These are phyloP conservation scores for Pseudococcus viburni DNA, from an alignment of 2,888 invertebrate species.

Conservation along the genomic window DNA sequence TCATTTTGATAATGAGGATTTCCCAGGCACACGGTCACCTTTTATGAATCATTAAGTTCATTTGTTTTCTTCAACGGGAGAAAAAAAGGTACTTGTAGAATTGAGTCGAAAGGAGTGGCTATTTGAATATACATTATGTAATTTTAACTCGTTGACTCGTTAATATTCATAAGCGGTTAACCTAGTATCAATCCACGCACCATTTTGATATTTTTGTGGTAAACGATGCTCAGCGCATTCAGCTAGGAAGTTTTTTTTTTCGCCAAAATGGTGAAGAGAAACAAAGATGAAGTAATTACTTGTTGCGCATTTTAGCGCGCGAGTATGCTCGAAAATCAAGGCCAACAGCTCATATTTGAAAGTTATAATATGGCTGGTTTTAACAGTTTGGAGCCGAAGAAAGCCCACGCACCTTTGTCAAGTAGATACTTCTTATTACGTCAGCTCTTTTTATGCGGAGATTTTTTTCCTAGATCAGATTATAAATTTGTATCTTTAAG, in stretches of 20 bases:
- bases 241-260: slow-evolving; percentile 42
- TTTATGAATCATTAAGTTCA: slow-evolving; percentile 38
- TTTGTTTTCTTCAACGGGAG: slow-evolving; percentile 35
- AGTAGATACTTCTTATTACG: slow-evolving; percentile 58
- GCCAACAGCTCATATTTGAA: slow-evolving; percentile 50
- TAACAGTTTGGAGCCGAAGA: slow-evolving; percentile 33
- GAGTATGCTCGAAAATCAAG: slow-evolving; percentile 42
- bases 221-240: slow-evolving; percentile 30
- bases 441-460: slow-evolving; percentile 56
- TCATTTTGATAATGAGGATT: slow-evolving; percentile 40
- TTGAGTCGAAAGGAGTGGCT: slow-evolving; percentile 29
- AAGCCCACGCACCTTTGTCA: slow-evolving; percentile 61
- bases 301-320: slow-evolving; percentile 48
- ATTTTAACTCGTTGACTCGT: slow-evolving; percentile 34
- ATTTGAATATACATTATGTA: slow-evolving; percentile 50
- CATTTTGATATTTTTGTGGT: slow-evolving; percentile 45
- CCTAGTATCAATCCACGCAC: slow-evolving; percentile 48
- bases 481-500: slow-evolving; percentile 55
- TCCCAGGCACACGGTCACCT: slow-evolving; percentile 32
- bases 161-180: slow-evolving; percentile 55
- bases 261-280: slow-evolving; percentile 38
- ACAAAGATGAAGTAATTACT: slow-evolving; percentile 50
- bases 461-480: slow-evolving; percentile 57
- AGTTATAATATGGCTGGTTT: slow-evolving; percentile 50
- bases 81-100: slow-evolving; percentile 20